These are phyloP conservation scores for Drosophila diplacantha DNA, from an alignment of 2,888 invertebrate species.

Conservation along the genomic window DNA sequence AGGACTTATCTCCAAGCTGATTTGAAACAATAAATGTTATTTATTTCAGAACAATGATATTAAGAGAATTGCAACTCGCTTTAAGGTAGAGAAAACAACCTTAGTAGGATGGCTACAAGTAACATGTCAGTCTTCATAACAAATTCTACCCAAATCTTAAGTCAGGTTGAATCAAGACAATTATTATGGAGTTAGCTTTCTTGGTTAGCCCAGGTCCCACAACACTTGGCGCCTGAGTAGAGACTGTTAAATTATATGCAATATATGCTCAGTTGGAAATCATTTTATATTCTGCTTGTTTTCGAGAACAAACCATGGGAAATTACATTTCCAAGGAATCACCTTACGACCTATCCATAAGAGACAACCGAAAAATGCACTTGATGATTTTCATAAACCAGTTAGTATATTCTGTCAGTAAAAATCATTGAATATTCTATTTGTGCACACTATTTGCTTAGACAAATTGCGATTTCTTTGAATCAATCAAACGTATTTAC, in stretches of 20 bases:
- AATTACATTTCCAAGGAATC: too few species aligned
- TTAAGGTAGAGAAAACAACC: neutral
- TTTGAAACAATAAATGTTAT: too few species aligned
- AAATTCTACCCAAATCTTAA: neutral
- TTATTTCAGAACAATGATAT: neutral
- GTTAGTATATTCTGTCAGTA: neutral
- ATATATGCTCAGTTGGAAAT: too few species aligned
- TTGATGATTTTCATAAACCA: neutral
- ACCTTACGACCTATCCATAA: neutral
- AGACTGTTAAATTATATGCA: neutral
- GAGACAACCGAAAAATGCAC: neutral
- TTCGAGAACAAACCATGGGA: neutral
- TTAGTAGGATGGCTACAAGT: neutral
- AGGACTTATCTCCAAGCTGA: neutral
- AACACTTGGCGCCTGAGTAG: neutral
- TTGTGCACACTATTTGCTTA: neutral
- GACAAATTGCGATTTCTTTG: neutral
- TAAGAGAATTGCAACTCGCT: too few species aligned
- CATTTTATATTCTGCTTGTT: neutral
- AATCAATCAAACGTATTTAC: slow-evolving; percentile 2
- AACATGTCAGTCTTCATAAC: neutral
- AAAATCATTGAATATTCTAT: neutral
- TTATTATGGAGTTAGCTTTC: neutral
- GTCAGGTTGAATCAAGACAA: neutral
- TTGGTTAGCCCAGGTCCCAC: neutral